phyloP scores from a whole-genome alignment of 2,888 invertebrate genomes.

The Coremacera marginata region DNA sequence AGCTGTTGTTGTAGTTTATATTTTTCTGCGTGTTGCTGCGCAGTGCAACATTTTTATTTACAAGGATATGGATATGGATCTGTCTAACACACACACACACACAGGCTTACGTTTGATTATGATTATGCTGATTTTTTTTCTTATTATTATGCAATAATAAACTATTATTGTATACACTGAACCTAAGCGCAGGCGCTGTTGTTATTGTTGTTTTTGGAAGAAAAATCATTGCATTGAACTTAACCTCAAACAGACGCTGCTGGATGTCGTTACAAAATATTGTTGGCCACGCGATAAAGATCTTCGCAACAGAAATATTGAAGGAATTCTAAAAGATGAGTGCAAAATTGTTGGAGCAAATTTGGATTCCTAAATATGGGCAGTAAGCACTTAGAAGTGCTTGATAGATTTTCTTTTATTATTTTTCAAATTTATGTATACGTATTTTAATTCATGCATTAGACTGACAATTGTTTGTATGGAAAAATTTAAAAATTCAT shows the following conservation, averaged over 20 bases:
- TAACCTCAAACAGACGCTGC: neutral
- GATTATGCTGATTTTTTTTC: conserved; percentile 12
- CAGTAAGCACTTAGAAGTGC: too few relatives aligned
- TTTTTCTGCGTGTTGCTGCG: neutral
- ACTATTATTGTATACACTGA: neutral
- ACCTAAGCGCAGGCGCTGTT: neutral
- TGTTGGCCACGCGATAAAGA: conserved; percentile 1
- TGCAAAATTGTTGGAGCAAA: too few relatives aligned
- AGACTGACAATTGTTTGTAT: too few relatives aligned
- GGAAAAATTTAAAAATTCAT: too few relatives aligned
- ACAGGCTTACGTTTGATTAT: neutral
- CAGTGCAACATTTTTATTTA: conserved; percentile 23
- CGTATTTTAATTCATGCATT: too few relatives aligned
- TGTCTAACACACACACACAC: neutral
- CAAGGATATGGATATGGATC: conserved; percentile 12
- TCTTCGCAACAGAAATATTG: neutral
- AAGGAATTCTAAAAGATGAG: too few relatives aligned
- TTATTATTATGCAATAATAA: conserved; percentile 28
- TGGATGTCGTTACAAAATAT: conserved; percentile 5
- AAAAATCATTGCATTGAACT: neutral
- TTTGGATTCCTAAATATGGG: too few relatives aligned
- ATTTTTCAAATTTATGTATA: too few relatives aligned
- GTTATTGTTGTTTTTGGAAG: neutral
- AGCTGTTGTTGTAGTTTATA: conserved; percentile 9
- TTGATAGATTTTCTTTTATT: too few relatives aligned